Conservation (phyloP, 2,113 vertebrate genomes). For the Tretioscincus oriximinensis region DNA sequence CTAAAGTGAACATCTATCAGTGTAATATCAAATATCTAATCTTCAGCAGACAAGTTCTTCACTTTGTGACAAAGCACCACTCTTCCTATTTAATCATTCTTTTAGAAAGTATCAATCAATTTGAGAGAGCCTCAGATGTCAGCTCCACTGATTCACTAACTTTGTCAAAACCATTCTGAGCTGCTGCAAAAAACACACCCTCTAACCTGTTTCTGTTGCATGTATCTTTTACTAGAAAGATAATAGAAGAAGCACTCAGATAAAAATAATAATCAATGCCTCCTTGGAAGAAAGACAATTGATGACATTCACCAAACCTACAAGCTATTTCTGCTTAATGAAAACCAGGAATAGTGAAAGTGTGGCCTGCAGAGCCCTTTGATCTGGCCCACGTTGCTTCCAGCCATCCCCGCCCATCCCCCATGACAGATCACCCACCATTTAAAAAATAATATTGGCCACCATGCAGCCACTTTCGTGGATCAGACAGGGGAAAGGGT, state of each 20-base stretch:
- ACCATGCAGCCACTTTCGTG: too few species aligned
- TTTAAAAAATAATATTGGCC: too few species aligned
- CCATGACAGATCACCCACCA: too few species aligned
- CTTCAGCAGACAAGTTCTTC: slow-evolving; percentile 14
- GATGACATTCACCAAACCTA: slow-evolving; percentile 18
- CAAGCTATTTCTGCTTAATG: neutral
- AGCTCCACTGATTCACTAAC: slow-evolving; percentile 14
- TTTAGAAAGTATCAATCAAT: slow-evolving; percentile 27
- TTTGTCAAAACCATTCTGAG: slow-evolving; percentile 21
- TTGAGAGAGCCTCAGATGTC: slow-evolving; percentile 21
- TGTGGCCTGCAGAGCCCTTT: too few species aligned
- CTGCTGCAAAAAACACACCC: neutral
- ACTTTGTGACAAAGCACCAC: neutral
- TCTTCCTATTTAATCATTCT: slow-evolving; percentile 13
- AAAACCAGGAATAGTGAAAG: neutral
- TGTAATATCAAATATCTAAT: slow-evolving; percentile 18
- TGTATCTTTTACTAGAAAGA: slow-evolving; percentile 8
- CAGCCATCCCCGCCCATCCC: too few species aligned
- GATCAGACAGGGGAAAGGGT: too few species aligned
- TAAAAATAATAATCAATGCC: neutral
- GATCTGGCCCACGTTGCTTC: too few species aligned
- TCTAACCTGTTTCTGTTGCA: neutral
- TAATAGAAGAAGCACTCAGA: neutral
- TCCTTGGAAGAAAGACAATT: neutral
- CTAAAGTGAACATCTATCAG: slow-evolving; percentile 20